Base-by-base conservation (phyloP, 2,113 vertebrate species). In the Cyanoramphus novaezelandiae region DNA sequence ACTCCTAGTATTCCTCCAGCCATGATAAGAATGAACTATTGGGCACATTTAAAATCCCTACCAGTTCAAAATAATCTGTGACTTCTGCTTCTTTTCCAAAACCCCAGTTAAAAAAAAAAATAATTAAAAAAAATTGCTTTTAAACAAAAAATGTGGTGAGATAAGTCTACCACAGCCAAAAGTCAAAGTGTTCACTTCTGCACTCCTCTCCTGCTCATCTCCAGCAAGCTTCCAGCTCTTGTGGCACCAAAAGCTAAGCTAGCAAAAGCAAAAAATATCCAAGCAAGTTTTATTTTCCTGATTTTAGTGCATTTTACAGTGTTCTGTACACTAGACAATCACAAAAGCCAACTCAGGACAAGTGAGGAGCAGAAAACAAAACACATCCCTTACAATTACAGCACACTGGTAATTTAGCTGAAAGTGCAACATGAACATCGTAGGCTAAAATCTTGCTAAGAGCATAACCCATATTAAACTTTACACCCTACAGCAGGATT, bases 11-110 rank as follows among this genome's bases (percentile, higher is more conserved):
- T 7, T 83, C 24, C 44, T 72, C 71, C 63, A 70, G 1, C 17
- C 41, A n/a, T 1, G 0, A 1, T 6, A 64, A 17, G 25, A 68
- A 80, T 13, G 0, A 82, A 85, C 43, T 78, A 27, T 0, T 55
- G 9, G 18, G 57, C 47, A 75, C 10, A 14, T 63, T 78, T 87
- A 35, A 92, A 89, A 12, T 35, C 23, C 5, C n/a, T 75, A 29
- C 10, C 28, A 52, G 19, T 69, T 84, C 15, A 76, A 80, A 74
- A 67, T 27, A 69, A 72, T 2, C 13, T 31, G 53, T 10, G n/a
- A 52, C 4, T 41, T 3, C 10, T 52, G 50, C 50, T 64, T 60
- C 44, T 84, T 62, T 76, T 49, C 46, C 44, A 82, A 90, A 92
- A 68, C 39, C 10, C 8, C 23, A 15, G 18, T 19, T 74, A 2